Evolutionary conservation across 2,113 vertebrate genomes (phyloP).

Genomic region (Furnarius figulus): DNA sequence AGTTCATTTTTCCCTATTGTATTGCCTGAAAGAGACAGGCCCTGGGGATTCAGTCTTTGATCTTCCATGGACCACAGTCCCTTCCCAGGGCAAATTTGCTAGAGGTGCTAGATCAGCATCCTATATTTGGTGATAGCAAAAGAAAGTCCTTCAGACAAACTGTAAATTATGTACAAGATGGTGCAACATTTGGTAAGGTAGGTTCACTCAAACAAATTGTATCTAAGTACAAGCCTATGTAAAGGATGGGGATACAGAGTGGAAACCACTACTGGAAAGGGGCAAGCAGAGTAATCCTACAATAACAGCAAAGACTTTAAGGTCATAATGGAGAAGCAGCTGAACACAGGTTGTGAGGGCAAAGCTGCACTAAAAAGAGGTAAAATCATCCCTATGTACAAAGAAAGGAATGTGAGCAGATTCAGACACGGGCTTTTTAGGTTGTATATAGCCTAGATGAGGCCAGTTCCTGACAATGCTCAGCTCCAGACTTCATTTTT

Average conservation of each 20-base stretch:
- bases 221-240: background rate
- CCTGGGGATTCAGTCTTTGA: background rate
- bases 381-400: background rate
- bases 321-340: background rate
- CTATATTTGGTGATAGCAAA: background rate
- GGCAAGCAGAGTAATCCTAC: background rate
- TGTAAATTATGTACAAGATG: background rate
- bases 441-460: background rate
- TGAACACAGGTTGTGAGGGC: background rate
- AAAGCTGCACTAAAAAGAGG: background rate
- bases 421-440: background rate
- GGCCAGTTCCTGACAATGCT: background rate
- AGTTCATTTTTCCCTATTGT: background rate
- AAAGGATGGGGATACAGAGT: background rate
- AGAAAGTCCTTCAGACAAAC: background rate
- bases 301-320: background rate
- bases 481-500: background rate
- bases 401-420: background rate
- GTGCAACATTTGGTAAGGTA: background rate
- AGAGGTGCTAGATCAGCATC: background rate
- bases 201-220: background rate
- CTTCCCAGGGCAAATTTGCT: background rate
- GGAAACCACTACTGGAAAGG: background rate
- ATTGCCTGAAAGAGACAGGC: background rate
- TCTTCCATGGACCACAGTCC: background rate